Conservation (phyloP, 2,888 invertebrate genomes). For the Nomada fabriciana region DNA sequence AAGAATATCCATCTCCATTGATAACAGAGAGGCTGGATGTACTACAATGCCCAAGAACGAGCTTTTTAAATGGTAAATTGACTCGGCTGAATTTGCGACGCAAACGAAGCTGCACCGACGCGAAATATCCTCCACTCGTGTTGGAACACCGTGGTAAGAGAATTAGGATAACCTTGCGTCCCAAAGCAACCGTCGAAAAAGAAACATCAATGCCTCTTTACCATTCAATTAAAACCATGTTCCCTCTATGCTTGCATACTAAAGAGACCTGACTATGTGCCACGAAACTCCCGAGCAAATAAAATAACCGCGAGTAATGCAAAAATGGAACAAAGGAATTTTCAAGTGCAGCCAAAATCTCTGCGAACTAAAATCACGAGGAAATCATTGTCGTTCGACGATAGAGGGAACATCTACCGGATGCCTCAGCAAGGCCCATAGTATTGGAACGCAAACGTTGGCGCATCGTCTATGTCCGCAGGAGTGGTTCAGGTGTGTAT, state of each 20-base stretch:
- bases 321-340: too few species aligned
- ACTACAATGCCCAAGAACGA: too few species aligned
- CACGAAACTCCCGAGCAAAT: too few species aligned
- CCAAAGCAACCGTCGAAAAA: too few species aligned
- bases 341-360: not conserved
- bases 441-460: conserved; percentile 14
- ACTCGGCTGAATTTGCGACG: not conserved
- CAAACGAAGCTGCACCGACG: not conserved
- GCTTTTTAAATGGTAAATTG: not conserved
- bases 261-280: too few species aligned
- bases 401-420: not conserved
- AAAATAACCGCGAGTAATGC: too few species aligned
- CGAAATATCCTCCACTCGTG: not conserved
- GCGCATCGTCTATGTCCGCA: conserved; percentile 10
- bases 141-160: not conserved
- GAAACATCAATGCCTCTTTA: too few species aligned
- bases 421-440: not conserved
- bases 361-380: not conserved
- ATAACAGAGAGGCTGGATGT: too few species aligned
- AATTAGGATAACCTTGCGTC: too few species aligned
- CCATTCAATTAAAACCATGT: too few species aligned
- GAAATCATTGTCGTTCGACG: not conserved
- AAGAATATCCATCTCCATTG: too few species aligned
- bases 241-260: too few species aligned
- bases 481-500: conserved; percentile 43